Base-by-base conservation (phyloP, 2,888 invertebrate species). In the Drosophila villosipedis region DNA sequence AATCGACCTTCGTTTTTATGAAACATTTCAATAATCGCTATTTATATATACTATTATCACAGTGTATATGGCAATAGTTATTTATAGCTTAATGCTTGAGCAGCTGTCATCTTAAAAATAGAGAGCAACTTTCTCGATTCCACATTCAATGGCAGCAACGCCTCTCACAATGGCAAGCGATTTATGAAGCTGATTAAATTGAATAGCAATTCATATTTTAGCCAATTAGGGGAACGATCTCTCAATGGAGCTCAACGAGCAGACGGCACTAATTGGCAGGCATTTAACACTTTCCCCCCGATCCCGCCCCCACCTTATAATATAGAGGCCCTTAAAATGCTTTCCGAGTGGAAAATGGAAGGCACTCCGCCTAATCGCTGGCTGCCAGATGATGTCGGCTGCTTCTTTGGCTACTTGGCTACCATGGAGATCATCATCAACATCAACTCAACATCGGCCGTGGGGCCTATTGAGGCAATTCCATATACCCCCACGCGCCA, bases 181-280 rank as follows among this genome's bases (percentile, higher is more conserved):
- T 89, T 77, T 83, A 85, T 84, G 53, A 67, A 37, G 59, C 50
- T 70, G 72, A 87, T 90, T 64, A 69, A 80, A 76, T 69, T 73
- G 68, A 80, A 74, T 65, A 67, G 76, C 91, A 72, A 86, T 90
- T 86, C 91, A 90, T 85, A 85, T 86, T 85, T 85, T 64, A 89
- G 82, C 89, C 91, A 85, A 85, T 85, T 85, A 90, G 87, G 55
- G 61, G 58, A 76, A 66, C 86, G 73, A 88, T 70, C 80, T 71
- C 73, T 41, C 57, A 68, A 63, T 67, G 59, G 64, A 63, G 60
- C 70, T 41, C 30, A 64, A 52, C 71, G 68, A 81, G 72, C 75
- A 76, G 68, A 76, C 81, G 75, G 70, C 86, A 90, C 91, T 88
- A 88, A 88, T 88, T 91, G 90, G 86, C 73, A 78, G 89, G 76